These are phyloP conservation scores for Parapsyche elsis DNA, from an alignment of 1,140 invertebrate genomes.

Conservation along the genomic window DNA sequence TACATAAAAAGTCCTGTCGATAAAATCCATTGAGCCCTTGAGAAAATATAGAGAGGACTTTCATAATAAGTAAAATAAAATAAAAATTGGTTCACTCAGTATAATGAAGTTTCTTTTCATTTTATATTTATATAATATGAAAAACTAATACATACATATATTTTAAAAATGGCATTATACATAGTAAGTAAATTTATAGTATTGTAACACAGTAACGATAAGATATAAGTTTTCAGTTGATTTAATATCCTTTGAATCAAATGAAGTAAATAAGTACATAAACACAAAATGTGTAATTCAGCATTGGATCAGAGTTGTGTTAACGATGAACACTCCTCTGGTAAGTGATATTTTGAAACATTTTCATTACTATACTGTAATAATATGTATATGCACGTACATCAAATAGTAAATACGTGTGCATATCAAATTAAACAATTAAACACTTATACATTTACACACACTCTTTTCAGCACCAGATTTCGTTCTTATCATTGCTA, in stretches of 20 bases:
- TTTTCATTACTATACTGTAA: not conserved
- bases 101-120: conserved; percentile 20
- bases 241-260: no score
- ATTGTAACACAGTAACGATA: not conserved
- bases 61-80: conserved; percentile 34
- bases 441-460: not conserved
- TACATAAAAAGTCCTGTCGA: conserved; percentile 41
- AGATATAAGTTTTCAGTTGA: no score
- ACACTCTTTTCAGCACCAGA: conserved; percentile 15
- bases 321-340: no score
- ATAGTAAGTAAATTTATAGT: not conserved
- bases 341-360: not conserved
- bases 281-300: no score
- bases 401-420: not conserved
- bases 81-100: not conserved
- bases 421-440: not conserved
- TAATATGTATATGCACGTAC: not conserved
- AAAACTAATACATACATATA: not conserved
- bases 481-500: not conserved
- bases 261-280: no score
- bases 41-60: conserved; percentile 50
- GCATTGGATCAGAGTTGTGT: no score
- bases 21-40: conserved; percentile 54
- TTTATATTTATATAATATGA: no score
- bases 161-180: not conserved